Evolutionary conservation across 2,888 invertebrate genomes (phyloP), one percentile per base, ranked within the genome.

Genomic region (Teleogryllus oceanicus): DNA sequence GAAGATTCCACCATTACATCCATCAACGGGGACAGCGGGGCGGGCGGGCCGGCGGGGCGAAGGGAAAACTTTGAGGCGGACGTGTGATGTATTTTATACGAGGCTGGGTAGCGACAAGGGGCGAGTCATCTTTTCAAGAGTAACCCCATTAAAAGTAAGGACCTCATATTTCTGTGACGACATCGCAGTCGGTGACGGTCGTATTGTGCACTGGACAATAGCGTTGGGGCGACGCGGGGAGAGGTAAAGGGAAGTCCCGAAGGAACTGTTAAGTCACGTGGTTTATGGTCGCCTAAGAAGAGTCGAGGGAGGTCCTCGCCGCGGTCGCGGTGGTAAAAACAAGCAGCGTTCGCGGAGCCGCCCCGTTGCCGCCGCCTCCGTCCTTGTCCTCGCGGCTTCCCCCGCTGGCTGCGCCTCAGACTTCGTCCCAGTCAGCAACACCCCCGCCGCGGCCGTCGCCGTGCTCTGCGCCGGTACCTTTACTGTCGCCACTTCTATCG

Each of bases 61-160:
- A 62, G 62, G 62, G 62, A 62, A 62, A 62, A 62, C 62, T 62
- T 62, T 13, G 62, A 62, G 4, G 62, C 62, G 62, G 62, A 62
- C 62, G 62, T 62, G 62, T 62, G 62, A 62, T 62, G 62, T 62
- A 62, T 62, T 62, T 62, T 62, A 62, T 62, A 62, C 62, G 62
- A 62, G 62, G 62, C 62, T 62, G 62, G 62, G 62, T 62, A 62
- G 62, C 62, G 62, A 62, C 62, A 62, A 62, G 62, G 62, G 62
- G 62, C 62, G 62, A 62, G 62, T 62, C 62, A 62, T 62, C 62
- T 62, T 62, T 62, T 62, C 62, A 62, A 62, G 62, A 62, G 62
- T 62, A 62, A 62, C 62, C 62, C 62, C 62, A 62, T 62, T 62
- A 62, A 62, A 62, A 62, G 62, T 62, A 62, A 62, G 62, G 62